phyloP scores from a whole-genome alignment of 2,888 invertebrate genomes.

The Nomada lathburiana region DNA sequence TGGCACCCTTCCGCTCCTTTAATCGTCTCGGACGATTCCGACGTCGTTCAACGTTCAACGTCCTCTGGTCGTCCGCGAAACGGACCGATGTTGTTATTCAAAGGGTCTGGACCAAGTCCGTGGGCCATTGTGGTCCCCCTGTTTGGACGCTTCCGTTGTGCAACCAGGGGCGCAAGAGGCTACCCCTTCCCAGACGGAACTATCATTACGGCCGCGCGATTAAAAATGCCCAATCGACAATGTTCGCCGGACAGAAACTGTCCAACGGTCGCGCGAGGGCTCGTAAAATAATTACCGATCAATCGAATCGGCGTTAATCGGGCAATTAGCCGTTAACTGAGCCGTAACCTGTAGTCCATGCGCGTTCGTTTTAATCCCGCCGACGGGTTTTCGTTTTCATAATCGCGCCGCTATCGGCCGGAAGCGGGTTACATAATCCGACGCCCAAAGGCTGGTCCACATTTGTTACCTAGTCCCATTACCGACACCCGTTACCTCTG shows the following conservation, averaged over 20 bases:
- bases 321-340: conserved; percentile 77
- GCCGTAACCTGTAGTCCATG: conserved; percentile 45
- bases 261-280: conserved; percentile 37
- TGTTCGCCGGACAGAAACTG: conserved; percentile 9
- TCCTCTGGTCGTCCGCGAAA: too few relatives aligned
- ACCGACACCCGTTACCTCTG: too few relatives aligned
- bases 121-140: too few relatives aligned
- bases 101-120: too few relatives aligned
- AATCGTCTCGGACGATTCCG: conserved; percentile 50
- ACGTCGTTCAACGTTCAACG: conserved; percentile 32
- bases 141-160: too few relatives aligned
- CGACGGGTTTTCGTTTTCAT: neutral
- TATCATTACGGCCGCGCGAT: too few relatives aligned
- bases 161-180: too few relatives aligned
- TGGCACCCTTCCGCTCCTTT: conserved; percentile 49
- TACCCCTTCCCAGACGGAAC: too few relatives aligned
- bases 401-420: neutral
- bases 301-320: conserved; percentile 74
- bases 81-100: too few relatives aligned
- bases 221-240: too few relatives aligned
- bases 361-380: conserved; percentile 51
- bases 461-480: too few relatives aligned
- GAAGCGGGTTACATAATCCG: neutral
- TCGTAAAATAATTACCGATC: conserved; percentile 78
- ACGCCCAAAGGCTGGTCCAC: too few relatives aligned